Evolutionary conservation across 2,888 invertebrate species (phyloP).

Genomic region (Leucoma salicis): DNA sequence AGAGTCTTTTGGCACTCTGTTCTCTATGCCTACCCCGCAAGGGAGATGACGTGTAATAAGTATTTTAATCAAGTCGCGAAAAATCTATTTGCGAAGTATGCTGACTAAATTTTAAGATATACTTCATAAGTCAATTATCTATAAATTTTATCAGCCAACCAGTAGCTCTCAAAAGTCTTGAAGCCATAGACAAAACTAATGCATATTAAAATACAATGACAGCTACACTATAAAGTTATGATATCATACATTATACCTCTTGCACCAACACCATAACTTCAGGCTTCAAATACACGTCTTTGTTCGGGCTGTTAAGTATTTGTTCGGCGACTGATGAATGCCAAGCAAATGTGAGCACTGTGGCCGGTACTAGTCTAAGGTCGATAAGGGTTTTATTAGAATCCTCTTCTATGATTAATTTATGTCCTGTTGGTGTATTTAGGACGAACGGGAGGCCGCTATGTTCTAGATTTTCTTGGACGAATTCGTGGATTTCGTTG

Average conservation of each 20-base stretch:
- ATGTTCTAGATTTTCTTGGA: conserved; percentile 88
- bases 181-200: background rate
- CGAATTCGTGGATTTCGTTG: conserved; percentile 88
- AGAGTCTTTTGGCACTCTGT: too few relatives aligned
- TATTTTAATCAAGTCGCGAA: too few relatives aligned
- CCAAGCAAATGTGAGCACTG: conserved; percentile 89
- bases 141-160: too few relatives aligned
- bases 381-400: conserved; percentile 89
- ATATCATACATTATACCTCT: conserved; percentile 59
- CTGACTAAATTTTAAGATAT: too few relatives aligned
- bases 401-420: conserved; percentile 83
- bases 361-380: conserved; percentile 90
- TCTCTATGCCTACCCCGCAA: too few relatives aligned
- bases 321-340: conserved; percentile 78
- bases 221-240: background rate
- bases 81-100: too few relatives aligned
- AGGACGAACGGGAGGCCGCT: conserved; percentile 87
- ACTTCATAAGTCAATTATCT: too few relatives aligned
- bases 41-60: too few relatives aligned
- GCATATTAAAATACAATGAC: background rate
- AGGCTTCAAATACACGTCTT: conserved; percentile 87
- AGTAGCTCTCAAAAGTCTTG: too few relatives aligned
- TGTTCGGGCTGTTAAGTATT: conserved; percentile 74
- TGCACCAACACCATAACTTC: conserved; percentile 88
- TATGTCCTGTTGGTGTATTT: conserved; percentile 85